A percentile compares a stretch with the other conserved stretches of the same genome.
Conservation (phyloP, 2,888 invertebrate species). For the Caenorhabditis sp. region DNA sequence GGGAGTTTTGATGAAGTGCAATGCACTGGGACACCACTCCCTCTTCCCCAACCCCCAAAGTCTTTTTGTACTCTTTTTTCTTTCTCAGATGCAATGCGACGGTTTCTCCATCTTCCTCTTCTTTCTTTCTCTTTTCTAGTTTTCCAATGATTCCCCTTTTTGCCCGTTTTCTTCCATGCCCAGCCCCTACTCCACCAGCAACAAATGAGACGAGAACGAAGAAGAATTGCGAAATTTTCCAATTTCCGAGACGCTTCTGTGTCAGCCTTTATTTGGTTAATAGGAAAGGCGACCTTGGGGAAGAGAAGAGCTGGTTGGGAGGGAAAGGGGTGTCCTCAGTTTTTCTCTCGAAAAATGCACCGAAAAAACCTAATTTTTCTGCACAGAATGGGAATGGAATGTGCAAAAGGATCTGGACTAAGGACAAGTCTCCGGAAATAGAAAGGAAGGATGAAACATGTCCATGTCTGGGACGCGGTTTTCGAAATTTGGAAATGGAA, state of each 20-base stretch:
- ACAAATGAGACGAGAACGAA: constrained; percentile 24
- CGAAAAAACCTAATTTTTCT: constrained; percentile 58
- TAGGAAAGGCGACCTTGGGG: constrained; percentile 48
- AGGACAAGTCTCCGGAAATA: constrained; percentile 39
- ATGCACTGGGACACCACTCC: constrained; percentile 28
- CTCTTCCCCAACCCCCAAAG: too few species aligned
- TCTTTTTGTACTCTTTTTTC: too few species aligned
- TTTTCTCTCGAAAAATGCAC: constrained; percentile 29
- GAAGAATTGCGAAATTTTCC: constrained; percentile 53
- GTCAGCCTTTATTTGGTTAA: constrained; percentile 57
- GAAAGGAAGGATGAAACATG: constrained; percentile 18
- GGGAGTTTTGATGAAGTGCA: constrained; percentile 22
- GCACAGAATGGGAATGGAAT: constrained; percentile 45
- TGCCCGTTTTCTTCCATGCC: neutral
- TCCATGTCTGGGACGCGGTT: neutral
- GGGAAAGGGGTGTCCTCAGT: constrained; percentile 43
- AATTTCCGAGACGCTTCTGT: constrained; percentile 58
- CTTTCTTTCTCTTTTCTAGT: neutral
- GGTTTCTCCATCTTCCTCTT: neutral
- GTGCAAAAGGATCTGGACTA: too few species aligned
- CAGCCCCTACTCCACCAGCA: neutral
- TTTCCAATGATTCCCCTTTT: neutral
- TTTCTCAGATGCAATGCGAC: too few species aligned
- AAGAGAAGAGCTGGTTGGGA: neutral
- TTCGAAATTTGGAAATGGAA: constrained; percentile 5